Evolutionary conservation across 2,797 vertebrate genomes (phyloP).

Genomic region (Sarcoramphus papa): DNA sequence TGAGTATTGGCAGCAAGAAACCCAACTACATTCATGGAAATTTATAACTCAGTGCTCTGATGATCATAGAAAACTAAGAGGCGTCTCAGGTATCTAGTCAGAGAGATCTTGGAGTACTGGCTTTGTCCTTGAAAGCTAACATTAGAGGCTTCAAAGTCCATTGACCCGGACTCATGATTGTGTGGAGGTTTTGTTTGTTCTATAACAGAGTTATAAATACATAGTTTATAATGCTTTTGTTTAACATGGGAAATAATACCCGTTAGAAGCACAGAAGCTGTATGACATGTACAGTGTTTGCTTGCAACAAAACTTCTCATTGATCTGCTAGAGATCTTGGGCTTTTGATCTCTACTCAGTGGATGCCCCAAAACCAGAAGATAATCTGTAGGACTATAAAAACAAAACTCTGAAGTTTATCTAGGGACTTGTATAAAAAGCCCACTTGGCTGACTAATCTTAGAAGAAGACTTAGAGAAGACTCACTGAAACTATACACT

Average conservation of each 20-base stretch:
- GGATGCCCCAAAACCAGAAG: neutral
- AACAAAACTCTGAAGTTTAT: neutral
- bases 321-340: neutral
- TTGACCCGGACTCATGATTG: accelerated
- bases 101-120: neutral
- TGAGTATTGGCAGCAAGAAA: neutral
- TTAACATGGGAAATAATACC: neutral
- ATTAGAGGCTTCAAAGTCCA: neutral
- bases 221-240: neutral
- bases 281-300: neutral
- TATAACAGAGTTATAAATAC: neutral
- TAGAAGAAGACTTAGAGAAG: neutral
- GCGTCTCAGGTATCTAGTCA: neutral
- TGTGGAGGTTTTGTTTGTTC: neutral
- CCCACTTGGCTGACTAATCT: neutral
- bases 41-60: neutral
- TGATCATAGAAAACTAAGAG: neutral
- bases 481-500: neutral
- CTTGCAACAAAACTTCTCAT: neutral
- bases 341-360: neutral
- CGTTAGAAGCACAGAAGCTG: neutral
- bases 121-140: neutral
- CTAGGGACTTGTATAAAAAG: neutral
- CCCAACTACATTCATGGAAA: neutral
- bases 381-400: neutral